Evolutionary conservation across 2,797 vertebrate species (phyloP), one percentile per base, ranked within the genome.

Genomic region (Mastacembelus armatus): DNA sequence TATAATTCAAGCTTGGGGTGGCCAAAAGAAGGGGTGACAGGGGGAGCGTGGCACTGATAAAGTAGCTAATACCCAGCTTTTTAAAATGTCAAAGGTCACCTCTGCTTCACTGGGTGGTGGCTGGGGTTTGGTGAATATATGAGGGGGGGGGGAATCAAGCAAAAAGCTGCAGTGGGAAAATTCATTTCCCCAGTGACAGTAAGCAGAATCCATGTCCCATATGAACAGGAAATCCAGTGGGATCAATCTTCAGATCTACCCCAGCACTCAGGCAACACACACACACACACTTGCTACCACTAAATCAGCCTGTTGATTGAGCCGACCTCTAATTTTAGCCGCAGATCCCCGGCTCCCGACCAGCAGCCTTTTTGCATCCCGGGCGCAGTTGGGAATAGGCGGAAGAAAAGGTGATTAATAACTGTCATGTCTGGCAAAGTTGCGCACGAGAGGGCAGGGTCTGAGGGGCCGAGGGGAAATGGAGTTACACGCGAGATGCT

Each of bases 331-430:
- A 93, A 93, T 94, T 95, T 94, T 93, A 93, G 91, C 84, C 62
- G 1, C 70, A 24, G 77, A 71, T 76, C 68, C 61, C 83, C 24
- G 30, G 52, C 73, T 85, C 62, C 66, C 51, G 11, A 79, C 74
- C 54, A 74, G 77, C 66, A 78, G 71, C 66, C 38, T 27, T 62
- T n/a, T 74, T 80, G 74, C 84, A 59, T 81, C 85, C 85, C 61
- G 78, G 92, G 91, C 90, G 92, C 57, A 78, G 86, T 76, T 74
- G 80, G 83, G 89, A 94, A 92, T 87, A 91, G 85, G 77, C 72
- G 85, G 91, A 90, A 90, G 83, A 81, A 73, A 75, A 90, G 88
- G 92, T 90, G 94, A 95, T 95, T 95, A 94, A 93, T 91, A 91
- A 92, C 91, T 94, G 94, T 94, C 95, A 94, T 68, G 92, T 84